Percentiles rank a stretch among this genome's conserved stretches.
Conservation (phyloP, 2,888 invertebrate genomes). For the Marasmarcha lunaedactyla region DNA sequence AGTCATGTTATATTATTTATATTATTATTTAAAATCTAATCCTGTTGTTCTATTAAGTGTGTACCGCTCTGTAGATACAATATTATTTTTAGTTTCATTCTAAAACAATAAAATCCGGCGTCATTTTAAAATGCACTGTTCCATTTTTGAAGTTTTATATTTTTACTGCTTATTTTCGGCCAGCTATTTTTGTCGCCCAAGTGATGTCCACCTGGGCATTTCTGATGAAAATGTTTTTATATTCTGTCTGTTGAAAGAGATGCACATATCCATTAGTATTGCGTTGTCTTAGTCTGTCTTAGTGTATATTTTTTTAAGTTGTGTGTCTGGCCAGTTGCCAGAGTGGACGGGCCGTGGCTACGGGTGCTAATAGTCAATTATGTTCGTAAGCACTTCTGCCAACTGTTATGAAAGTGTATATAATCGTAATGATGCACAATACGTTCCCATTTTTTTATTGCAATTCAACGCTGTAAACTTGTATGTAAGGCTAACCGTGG, state of each 20-base stretch:
- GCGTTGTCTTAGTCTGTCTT: not conserved
- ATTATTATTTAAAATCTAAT: too few species aligned
- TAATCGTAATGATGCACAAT: not conserved
- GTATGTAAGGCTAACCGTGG: too few species aligned
- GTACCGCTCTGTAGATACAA: too few species aligned
- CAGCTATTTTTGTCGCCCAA: not conserved
- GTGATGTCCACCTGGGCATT: not conserved
- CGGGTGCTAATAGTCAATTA: slow-evolving; percentile 13
- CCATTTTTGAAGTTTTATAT: slow-evolving; percentile 8
- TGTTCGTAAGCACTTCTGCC: slow-evolving; percentile 6
- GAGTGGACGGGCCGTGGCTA: slow-evolving; percentile 1
- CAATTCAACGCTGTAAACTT: too few species aligned
- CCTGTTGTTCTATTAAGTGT: too few species aligned
- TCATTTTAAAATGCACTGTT: slow-evolving; percentile 1
- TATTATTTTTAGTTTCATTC: too few species aligned
- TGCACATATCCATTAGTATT: not conserved
- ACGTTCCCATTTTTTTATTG: too few species aligned
- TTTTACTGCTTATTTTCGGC: slow-evolving; percentile 11
- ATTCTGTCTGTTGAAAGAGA: not conserved
- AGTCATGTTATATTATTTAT: too few species aligned
- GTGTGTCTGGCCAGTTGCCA: slow-evolving; percentile 8
- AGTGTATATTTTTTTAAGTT: not conserved
- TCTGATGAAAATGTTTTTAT: not conserved
- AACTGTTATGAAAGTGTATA: slow-evolving; percentile 3
- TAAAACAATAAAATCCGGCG: not conserved